Evolutionary conservation across 1,140 invertebrate genomes (phyloP), one percentile per base, ranked within the genome.

Genomic region (Homarus americanus): DNA sequence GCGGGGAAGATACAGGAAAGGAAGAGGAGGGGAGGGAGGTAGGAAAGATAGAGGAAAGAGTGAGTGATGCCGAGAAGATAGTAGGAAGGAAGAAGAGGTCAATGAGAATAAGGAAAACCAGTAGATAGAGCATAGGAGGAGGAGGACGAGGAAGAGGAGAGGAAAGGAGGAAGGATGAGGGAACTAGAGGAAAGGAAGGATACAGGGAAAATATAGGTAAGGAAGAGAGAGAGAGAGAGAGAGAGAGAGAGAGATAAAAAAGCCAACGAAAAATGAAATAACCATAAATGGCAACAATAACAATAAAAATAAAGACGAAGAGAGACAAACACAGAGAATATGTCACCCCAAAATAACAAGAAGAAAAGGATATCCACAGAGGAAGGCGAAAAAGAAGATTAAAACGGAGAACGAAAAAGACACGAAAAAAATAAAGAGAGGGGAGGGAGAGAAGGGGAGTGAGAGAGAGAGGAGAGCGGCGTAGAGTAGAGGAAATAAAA

Each of bases 321-420:
- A n/a, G n/a, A n/a, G n/a, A 91, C 80, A 36, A 75, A 80, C 89
- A 85, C 89, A 86, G 85, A 85, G 89, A 85, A 91, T 91, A 85
- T 91, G 89, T 72, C 89, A 82, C 28, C 83, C 89, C 85, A 91
- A 91, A 82, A 91, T 82, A 91, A 91, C 85, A 82, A 85, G 82
- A 82, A 86, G 83, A 85, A 82, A 82, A 82, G 73, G 89, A 73
- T 82, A 91, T 91, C 73, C 73, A 85, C 82, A 91, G 73, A 73
- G 82, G 82, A 91, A 91, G 83, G 87, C 87, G 87, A 90, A 83
- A 83, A 83, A 83, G 79, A 90, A 41, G 73, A 86, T 76, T 86
- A 86, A 86, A 76, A 72, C 72, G 75, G 83, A 86, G 76, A 76
- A 86, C 76, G 75, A 76, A 76, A 86, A 86, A 69, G 83, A 86